Percentiles rank a stretch among this genome's conserved stretches.
Evolutionary conservation across 2,888 invertebrate genomes (phyloP).

Genomic region (Chloromyia formosa): DNA sequence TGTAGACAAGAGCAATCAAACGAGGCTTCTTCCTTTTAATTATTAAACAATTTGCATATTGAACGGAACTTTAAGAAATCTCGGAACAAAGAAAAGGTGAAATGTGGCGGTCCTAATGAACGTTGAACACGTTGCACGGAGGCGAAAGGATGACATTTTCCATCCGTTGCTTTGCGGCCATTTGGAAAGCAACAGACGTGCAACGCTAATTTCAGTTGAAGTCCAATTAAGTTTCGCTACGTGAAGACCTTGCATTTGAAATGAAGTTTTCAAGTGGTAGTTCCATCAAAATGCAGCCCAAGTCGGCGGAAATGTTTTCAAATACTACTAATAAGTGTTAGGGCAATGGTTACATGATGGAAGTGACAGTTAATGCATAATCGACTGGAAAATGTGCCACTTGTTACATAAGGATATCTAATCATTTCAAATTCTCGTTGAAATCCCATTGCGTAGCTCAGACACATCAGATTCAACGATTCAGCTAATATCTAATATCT

Average conservation of each 20-base stretch:
- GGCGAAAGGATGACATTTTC: conserved; percentile 28
- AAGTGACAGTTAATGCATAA: no score
- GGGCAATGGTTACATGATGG: no score
- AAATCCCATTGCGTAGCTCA: no score
- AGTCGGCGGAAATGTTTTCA: no score
- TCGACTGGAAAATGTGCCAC: no score
- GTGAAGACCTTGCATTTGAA: not conserved
- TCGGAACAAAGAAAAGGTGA: conserved; percentile 21
- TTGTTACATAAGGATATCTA: no score
- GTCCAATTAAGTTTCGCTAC: conserved; percentile 24
- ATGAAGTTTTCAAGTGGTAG: not conserved
- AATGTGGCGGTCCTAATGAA: conserved; percentile 19
- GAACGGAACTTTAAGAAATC: conserved; percentile 40
- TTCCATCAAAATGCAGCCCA: no score
- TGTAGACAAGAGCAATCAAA: conserved; percentile 38
- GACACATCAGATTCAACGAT: no score
- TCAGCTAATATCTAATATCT: no score
- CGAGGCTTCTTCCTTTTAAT: conserved; percentile 46
- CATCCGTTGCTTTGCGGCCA: conserved; percentile 33
- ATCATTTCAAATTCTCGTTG: no score
- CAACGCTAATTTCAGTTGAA: conserved; percentile 43
- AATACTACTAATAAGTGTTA: no score
- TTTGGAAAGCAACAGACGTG: conserved; percentile 45
- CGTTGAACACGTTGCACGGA: conserved; percentile 4
- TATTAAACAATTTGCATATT: conserved; percentile 50